These are phyloP conservation scores for Crenichthys baileyi DNA, from an alignment of 2,797 vertebrate genomes.

Conservation along the genomic window DNA sequence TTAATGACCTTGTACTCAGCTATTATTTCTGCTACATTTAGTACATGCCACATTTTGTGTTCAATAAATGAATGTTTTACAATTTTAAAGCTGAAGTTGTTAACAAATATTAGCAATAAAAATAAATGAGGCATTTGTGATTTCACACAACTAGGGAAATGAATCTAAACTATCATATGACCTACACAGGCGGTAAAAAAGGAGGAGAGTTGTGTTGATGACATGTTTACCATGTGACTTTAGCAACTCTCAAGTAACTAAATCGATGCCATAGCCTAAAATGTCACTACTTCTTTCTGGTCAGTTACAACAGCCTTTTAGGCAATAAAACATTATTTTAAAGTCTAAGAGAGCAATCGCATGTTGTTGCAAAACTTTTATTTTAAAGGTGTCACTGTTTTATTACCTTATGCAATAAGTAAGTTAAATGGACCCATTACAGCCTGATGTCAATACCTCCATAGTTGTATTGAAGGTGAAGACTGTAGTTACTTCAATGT, in stretches of 20 bases:
- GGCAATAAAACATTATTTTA: not conserved
- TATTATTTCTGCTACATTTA: slow-evolving; percentile 5
- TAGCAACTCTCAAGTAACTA: not conserved
- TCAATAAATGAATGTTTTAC: not conserved
- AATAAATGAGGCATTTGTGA: not conserved
- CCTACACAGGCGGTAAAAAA: not conserved
- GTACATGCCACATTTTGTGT: not conserved
- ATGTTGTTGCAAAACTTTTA: not conserved
- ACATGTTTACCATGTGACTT: not conserved
- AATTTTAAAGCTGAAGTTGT: not conserved
- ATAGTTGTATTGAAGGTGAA: too few relatives aligned
- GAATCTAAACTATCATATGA: not conserved
- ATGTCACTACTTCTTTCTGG: too few relatives aligned
- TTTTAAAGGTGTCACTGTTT: not conserved
- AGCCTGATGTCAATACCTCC: not conserved
- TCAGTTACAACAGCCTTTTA: not conserved
- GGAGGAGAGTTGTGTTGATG: not conserved
- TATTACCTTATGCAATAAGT: not conserved
- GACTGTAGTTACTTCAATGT: too few relatives aligned
- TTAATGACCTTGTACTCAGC: not conserved
- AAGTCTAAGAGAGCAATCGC: not conserved
- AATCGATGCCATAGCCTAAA: not conserved
- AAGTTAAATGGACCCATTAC: too few relatives aligned
- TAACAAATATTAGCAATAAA: not conserved
- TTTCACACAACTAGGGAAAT: not conserved